Base-by-base conservation (phyloP, 2,797 vertebrate genomes). In the Micromesistius poutassou region DNA sequence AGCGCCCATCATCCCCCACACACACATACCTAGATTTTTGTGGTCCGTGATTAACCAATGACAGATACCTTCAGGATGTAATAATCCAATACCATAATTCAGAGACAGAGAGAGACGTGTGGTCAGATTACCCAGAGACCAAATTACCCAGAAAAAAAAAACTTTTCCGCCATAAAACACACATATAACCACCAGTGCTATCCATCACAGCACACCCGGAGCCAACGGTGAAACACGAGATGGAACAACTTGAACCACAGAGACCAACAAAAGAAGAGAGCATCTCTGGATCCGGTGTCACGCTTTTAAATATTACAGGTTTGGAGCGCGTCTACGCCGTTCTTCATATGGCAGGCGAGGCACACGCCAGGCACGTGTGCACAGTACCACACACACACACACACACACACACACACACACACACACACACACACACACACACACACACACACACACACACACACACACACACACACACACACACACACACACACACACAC, bases 241-340 rank as follows among this genome's bases (percentile, higher is more conserved):
- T 74, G 74, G 81, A 68, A 84, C 74, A 30, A 78, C 74, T 81
- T 70, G 30, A 72, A 75, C 77, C 79, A 62, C 79, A 80, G 78
- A 25, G 78, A 25, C 79, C 80, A 74, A 80, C 31, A 83, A 87
- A 84, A 16, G 0, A 40, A 75, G 83, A 82, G 90, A 89, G 82
- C 28, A 87, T 79, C 88, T 76, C 74, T 66, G 80, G 77, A 77
- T 93, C 89, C 76, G 71, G 76, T 93, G 81, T 81, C 91, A 93
- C 90, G 90, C 91, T 87, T 74, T 84, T 91, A 84, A 92, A 91
- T 91, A 90, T 91, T 92, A 86, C 81, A 55, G 72, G 77, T 80
- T 66, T 74, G 46, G 76, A 79, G 62, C 77, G 55, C 30, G 71
- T 55, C 0, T 68, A 78, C 72, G 74, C 50, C 66, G 36, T 82